Evolutionary conservation across 1,140 invertebrate genomes (phyloP), one percentile per base, ranked within the genome.

Genomic region (Polypedilum pembai): DNA sequence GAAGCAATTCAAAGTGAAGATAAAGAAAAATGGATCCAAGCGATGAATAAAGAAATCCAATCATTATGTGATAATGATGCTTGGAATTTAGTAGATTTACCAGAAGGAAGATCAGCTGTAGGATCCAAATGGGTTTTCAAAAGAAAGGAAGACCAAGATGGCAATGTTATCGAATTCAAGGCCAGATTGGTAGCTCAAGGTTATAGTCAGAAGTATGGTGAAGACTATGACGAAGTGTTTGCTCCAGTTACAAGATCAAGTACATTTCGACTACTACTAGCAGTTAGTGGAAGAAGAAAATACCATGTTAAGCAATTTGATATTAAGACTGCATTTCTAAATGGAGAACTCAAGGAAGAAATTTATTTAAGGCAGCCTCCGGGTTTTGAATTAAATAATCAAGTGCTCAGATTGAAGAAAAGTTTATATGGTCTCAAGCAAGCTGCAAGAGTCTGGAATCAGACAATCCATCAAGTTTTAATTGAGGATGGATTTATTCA

Each of bases 341-440:
- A 33, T 33, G 24, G 24, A 33, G 24, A 33, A 33, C 24, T 33
- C 5, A 73, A 82, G 18, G 80, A 80, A 76, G 79, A 83, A 8
- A 80, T 85, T 3, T 84, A 82, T 72, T 84, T 84, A 82, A 76
- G 78, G 74, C 78, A 78, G 73, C 81, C 82, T 18, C 63, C 77
- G 12, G 79, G 77, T 33, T 75, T 76, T 66, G 20, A 74, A 76
- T 33, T 74, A 40, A 65, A 74, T 63, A 72, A 41, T 41, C 66
- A 21, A 75, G 77, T 78, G 1, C 77, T 76, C 74, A 76, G 75
- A 75, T 73, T 80, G 17, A 77, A 75, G 40, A 78, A 77, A 74
- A 77, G 80, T 12, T 10, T 80, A 8, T 79, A 80, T 75, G 77
- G 79, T 10, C 73, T 80, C 15, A 80, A 80, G 41, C 78, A 80